Percentiles rank a stretch among this genome's conserved stretches.
phyloP scores from a whole-genome alignment of 2,888 invertebrate genomes.

The Folsomia candida region DNA sequence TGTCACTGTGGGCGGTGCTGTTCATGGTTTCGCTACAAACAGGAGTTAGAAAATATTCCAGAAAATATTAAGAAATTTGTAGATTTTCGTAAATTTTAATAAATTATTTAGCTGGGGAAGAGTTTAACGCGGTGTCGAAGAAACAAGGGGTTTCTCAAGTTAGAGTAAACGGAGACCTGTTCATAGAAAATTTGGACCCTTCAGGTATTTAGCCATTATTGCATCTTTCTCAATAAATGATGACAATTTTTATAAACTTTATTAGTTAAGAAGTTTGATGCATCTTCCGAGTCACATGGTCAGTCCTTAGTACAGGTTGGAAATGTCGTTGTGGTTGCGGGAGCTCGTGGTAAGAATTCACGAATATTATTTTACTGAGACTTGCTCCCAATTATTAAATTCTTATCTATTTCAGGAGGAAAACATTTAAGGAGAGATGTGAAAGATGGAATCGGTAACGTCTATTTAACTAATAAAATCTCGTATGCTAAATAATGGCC shows the following conservation, averaged over 20 bases:
- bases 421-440: background rate
- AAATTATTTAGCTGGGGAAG: background rate
- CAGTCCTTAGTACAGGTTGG: background rate
- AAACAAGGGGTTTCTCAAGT: background rate
- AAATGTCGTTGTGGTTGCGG: background rate
- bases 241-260: background rate
- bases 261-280: background rate
- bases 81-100: background rate
- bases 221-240: background rate
- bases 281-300: background rate
- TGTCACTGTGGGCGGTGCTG: background rate
- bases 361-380: too few relatives aligned
- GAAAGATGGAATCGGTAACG: background rate
- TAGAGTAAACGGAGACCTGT: background rate
- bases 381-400: too few relatives aligned
- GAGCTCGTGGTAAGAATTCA: too few relatives aligned
- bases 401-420: background rate
- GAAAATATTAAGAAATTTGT: too few relatives aligned
- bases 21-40: background rate
- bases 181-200: background rate
- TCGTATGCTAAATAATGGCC: background rate
- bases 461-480: background rate
- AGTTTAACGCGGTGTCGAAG: background rate
- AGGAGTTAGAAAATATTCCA: background rate
- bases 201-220: too few relatives aligned